Percentiles rank a stretch among this genome's conserved stretches.
Evolutionary conservation across 2,113 vertebrate species (phyloP).

Genomic region (Aegypius monachus): DNA sequence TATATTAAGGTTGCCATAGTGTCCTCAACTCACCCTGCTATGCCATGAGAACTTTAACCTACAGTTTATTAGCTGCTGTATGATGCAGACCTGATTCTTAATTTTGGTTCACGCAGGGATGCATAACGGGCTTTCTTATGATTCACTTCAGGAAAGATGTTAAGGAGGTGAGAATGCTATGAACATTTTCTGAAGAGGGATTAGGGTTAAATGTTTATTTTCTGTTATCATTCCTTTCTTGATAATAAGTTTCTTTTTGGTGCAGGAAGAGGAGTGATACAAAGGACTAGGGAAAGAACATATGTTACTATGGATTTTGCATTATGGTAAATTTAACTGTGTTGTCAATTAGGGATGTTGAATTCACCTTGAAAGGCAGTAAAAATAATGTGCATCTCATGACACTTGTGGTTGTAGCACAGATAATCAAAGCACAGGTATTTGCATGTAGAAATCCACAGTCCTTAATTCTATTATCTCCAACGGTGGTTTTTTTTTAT

Average conservation of each 20-base stretch:
- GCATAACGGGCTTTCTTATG: not conserved
- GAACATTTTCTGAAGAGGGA: not conserved
- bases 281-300: not conserved
- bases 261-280: not conserved
- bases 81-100: not conserved
- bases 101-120: not conserved
- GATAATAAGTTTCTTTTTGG: not conserved
- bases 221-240: not conserved
- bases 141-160: not conserved
- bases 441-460: not conserved
- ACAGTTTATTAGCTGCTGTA: not conserved
- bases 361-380: not conserved
- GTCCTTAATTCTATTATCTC: not conserved
- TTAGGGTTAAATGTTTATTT: not conserved
- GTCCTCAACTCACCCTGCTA: not conserved
- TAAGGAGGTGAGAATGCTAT: not conserved
- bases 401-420: not conserved
- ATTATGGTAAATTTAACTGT: not conserved
- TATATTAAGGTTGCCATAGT: not conserved
- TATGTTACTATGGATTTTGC: not conserved
- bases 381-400: not conserved
- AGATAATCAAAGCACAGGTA: not conserved
- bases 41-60: not conserved
- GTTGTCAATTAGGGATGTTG: not conserved
- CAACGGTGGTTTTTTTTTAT: not conserved